Percentiles rank a stretch among this genome's conserved stretches.
Conservation (phyloP, 1,140 invertebrate species). For the Anagrus nilaparvatae region DNA sequence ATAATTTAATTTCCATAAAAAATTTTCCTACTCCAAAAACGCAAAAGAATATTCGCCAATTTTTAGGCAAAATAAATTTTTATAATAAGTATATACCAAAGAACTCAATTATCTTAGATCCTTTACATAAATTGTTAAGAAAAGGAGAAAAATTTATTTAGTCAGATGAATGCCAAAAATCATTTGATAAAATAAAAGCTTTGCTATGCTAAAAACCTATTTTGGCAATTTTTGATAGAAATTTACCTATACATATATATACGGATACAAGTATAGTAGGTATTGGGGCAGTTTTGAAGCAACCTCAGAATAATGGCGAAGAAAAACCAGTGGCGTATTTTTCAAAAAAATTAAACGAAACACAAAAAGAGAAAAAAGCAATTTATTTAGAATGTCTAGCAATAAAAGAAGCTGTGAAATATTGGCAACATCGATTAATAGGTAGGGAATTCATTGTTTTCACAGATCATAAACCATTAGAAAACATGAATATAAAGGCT, state of each 20-base stretch:
- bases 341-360: too few species aligned
- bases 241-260: conserved; percentile 15
- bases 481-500: conserved; percentile 2
- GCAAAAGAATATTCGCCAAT: conserved; percentile 20
- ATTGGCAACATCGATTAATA: conserved; percentile 5
- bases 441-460: neutral
- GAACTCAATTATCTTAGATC: conserved; percentile 11
- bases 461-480: conserved; percentile 7
- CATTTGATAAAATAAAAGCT: conserved; percentile 16
- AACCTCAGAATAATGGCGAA: conserved; percentile 9
- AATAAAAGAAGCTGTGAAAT: conserved; percentile 5
- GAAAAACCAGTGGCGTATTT: conserved; percentile 1
- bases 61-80: conserved; percentile 20
- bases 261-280: conserved; percentile 18
- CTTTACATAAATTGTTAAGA: conserved; percentile 18
- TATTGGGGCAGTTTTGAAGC: conserved; percentile 15
- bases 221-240: conserved; percentile 19
- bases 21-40: conserved; percentile 18
- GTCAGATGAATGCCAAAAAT: conserved; percentile 14
- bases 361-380: too few species aligned
- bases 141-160: conserved; percentile 18
- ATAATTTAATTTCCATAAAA: conserved; percentile 18
- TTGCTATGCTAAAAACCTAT: conserved; percentile 17
- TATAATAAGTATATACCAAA: conserved; percentile 16
- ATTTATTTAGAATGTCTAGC: conserved; percentile 4